Evolutionary conservation across 2,888 invertebrate genomes (phyloP).

Genomic region (Dryococelus australis): DNA sequence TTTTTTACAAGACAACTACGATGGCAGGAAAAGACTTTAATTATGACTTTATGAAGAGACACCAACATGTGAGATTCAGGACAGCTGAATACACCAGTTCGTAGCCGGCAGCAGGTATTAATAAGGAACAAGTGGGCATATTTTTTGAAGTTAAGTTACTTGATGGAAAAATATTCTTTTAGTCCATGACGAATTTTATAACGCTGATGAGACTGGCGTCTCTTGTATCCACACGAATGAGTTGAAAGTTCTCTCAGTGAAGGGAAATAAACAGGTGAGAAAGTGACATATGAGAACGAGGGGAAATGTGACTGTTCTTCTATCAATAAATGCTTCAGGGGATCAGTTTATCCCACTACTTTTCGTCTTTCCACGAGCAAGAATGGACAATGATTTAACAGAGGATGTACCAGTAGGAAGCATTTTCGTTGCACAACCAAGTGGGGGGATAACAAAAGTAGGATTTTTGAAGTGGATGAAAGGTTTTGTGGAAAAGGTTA

Average conservation of each 20-base stretch:
- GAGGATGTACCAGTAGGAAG: background rate
- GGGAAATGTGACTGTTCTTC: conserved; percentile 18
- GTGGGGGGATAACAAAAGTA: background rate
- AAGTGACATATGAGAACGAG: conserved; percentile 27
- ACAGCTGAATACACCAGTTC: conserved; percentile 30
- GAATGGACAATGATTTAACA: background rate
- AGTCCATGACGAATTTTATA: conserved; percentile 5
- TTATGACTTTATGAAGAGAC: conserved; percentile 40
- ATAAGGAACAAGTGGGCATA: conserved; percentile 34
- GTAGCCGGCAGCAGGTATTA: conserved; percentile 37
- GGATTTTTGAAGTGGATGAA: background rate
- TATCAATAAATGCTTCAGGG: conserved; percentile 22
- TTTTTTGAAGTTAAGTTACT: background rate
- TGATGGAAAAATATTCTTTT: conserved; percentile 16
- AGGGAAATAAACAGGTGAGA: conserved; percentile 27
- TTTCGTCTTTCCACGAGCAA: conserved; percentile 22
- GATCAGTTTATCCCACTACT: conserved; percentile 27
- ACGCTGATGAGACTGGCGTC: background rate
- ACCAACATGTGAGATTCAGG: conserved; percentile 28
- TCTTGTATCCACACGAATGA: conserved; percentile 22
- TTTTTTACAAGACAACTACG: conserved; percentile 43
- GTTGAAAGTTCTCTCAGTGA: background rate
- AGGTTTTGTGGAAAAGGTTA: too few species aligned
- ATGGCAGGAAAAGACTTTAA: conserved; percentile 44
- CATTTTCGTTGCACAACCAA: background rate